Conservation (phyloP, 2,797 vertebrate genomes). For the Xenopus petersii region DNA sequence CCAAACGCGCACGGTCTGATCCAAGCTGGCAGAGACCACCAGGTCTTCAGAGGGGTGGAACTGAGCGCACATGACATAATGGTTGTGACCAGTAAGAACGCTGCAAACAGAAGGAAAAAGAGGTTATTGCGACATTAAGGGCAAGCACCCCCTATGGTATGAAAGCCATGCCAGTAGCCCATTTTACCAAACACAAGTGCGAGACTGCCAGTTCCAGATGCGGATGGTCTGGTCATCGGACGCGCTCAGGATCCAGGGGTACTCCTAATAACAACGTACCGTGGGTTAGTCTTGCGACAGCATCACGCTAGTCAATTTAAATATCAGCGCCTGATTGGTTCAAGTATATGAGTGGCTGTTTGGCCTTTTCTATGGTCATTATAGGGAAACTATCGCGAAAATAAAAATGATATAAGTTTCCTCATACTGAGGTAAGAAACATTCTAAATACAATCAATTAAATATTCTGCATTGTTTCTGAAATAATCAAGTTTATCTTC, state of each 20-base stretch:
- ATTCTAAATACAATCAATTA: no score
- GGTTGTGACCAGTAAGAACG: slow-evolving; percentile 93
- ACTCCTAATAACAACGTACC: slow-evolving; percentile 73
- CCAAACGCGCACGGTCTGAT: slow-evolving; percentile 97
- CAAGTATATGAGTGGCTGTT: no score
- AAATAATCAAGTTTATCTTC: no score
- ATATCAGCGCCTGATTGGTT: no score
- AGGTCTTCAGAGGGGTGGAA: slow-evolving; percentile 94
- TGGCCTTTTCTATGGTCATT: no score
- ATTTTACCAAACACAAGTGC: slow-evolving; percentile 91
- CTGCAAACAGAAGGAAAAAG: slow-evolving; percentile 55
- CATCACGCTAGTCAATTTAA: no score
- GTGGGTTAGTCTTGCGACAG: background rate
- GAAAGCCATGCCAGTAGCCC: no score
- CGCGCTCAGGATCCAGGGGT: slow-evolving; percentile 95
- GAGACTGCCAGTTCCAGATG: slow-evolving; percentile 98
- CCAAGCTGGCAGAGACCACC: slow-evolving; percentile 94
- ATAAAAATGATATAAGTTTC: no score
- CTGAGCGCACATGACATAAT: slow-evolving; percentile 97
- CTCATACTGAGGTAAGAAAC: no score
- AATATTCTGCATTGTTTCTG: no score
- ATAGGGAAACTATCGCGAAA: no score
- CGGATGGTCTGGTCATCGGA: slow-evolving; percentile 97
- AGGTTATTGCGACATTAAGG: background rate
- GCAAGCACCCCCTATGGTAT: no score